Base-by-base conservation (phyloP, 2,113 vertebrate genomes). In the Chloropsis hardwickii region DNA sequence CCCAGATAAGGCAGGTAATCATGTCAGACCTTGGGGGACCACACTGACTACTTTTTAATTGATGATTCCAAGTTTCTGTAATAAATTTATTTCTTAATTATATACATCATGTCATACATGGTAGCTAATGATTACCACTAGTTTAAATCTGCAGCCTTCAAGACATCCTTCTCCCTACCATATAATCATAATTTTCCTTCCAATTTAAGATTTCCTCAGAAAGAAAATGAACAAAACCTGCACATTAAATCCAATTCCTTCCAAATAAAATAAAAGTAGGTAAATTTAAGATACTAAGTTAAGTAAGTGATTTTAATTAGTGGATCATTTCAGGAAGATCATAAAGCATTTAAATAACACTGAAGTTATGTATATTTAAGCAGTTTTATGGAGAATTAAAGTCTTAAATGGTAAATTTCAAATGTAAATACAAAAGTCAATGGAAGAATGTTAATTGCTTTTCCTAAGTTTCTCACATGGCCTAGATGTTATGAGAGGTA, bases 41-140 rank as follows among this genome's bases (percentile, higher is more conserved):
- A 56, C 96, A 93, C 95, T 93, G 97, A 95, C 96, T 96, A 95
- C 93, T 98, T 98, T 98, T 98, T 98, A 98, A 98, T 98, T 98
- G 97, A 98, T 98, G 97, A 98, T 98, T 98, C 97, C 98, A 98
- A 98, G 98, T 98, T 98, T 97, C 97, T 97, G 54, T 94, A 98
- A 98, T 98, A 98, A 98, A 98, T 98, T 98, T 98, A 98, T 98
- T 97, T 98, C 98, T 98, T 98, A 98, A 98, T 98, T 98, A 97
- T 85, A 95, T 94, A 95, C 66, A 47, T 97, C 97, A 89, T 96
- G 67, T 97, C 97, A 97, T 98, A 97, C 94, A 66, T 45, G 83
- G 84, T 96, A 86, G 96, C 97, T 98, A 98, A 97, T 97, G 98
- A 98, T 98, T 97, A 93, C 93, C 89, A 95, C 97, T 97, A 96